These are phyloP conservation scores for Conops quadrifasciatus DNA, from an alignment of 2,888 invertebrate genomes.

Conservation along the genomic window DNA sequence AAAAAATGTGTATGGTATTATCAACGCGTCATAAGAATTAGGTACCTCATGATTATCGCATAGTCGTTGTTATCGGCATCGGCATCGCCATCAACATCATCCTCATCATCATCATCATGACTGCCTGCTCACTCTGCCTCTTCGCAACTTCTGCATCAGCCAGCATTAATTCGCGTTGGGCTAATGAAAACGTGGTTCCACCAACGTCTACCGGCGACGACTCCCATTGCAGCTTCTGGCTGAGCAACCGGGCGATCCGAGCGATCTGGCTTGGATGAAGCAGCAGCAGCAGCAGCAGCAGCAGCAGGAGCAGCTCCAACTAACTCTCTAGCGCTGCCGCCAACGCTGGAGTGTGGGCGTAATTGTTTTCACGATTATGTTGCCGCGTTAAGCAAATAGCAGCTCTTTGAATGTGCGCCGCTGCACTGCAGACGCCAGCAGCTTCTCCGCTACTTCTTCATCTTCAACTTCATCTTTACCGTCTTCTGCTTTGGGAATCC, in stretches of 20 bases:
- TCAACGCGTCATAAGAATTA: too few relatives aligned
- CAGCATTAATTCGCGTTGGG: constrained; percentile 60
- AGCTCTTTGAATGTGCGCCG: constrained; percentile 33
- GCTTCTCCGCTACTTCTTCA: constrained; percentile 37
- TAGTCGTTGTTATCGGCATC: neutral
- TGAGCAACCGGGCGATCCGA: constrained; percentile 52
- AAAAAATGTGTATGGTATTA: too few relatives aligned
- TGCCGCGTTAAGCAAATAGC: constrained; percentile 56
- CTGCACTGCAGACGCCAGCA: constrained; percentile 14
- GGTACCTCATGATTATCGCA: too few relatives aligned
- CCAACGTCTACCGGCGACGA: constrained; percentile 56
- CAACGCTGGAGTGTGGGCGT: constrained; percentile 59
- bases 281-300: constrained; percentile 23
- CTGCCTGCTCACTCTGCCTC: neutral
- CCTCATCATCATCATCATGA: neutral
- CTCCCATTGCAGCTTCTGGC: constrained; percentile 61
- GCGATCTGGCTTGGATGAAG: constrained; percentile 4
- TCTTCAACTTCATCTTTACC: constrained; percentile 3
- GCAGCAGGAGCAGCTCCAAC: neutral
- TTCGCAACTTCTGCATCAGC: constrained; percentile 17
- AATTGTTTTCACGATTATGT: constrained; percentile 63
- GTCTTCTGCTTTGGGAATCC: constrained; percentile 17
- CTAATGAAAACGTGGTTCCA: constrained; percentile 63
- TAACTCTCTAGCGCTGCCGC: neutral
- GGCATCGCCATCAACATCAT: neutral